phyloP scores from a whole-genome alignment of 2,888 invertebrate genomes.

The Eupithecia exiguata region DNA sequence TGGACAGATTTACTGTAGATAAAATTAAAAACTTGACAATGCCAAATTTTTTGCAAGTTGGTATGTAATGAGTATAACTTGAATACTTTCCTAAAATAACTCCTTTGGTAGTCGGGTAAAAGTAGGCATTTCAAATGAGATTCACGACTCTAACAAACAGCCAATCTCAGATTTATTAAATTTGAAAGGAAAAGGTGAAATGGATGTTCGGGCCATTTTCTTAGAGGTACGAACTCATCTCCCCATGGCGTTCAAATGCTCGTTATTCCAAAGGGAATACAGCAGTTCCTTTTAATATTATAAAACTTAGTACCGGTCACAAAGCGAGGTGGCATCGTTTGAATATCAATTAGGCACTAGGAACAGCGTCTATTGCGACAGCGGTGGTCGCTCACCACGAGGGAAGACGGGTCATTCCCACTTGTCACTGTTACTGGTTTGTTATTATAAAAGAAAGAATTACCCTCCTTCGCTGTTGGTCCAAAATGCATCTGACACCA shows the following conservation, averaged over 20 bases:
- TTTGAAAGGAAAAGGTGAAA: not conserved
- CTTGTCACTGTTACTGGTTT: not conserved
- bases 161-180: constrained; percentile 1
- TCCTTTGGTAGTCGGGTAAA: not conserved
- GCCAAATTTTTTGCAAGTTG: not conserved
- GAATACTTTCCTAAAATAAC: not conserved
- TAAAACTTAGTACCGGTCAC: constrained; percentile 17
- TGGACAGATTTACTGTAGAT: not conserved
- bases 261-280: not conserved
- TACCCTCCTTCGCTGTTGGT: not conserved
- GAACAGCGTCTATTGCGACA: constrained; percentile 23
- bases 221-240: not conserved
- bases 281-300: constrained; percentile 11
- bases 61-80: not conserved
- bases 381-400: constrained; percentile 23
- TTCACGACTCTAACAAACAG: not conserved
- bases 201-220: not conserved
- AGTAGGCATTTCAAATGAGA: not conserved
- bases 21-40: not conserved
- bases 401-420: constrained; percentile 13
- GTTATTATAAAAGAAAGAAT: not conserved
- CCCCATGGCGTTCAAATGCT: not conserved
- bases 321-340: constrained; percentile 29
- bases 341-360: constrained; percentile 41
- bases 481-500: not conserved